These are phyloP conservation scores for Aptenodytes forsteri DNA, from an alignment of 2,113 vertebrate species.

Conservation along the genomic window DNA sequence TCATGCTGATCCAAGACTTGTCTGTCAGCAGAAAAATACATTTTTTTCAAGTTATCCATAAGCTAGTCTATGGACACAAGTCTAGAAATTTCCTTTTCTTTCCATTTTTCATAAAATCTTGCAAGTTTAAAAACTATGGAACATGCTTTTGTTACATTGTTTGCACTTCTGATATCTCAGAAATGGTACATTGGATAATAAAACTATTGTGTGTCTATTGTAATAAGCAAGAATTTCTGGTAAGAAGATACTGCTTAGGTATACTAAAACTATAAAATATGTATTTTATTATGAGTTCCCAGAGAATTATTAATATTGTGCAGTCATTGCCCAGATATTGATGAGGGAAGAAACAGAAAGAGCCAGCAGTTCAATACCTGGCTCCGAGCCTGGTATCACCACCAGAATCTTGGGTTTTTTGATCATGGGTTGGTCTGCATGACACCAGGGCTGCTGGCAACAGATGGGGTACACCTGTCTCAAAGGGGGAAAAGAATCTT, in stretches of 20 bases:
- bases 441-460: no score
- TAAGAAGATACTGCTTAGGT: neutral
- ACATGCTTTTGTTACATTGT: fast-evolving
- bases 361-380: no score
- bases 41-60: neutral
- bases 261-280: neutral
- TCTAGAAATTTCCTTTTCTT: neutral
- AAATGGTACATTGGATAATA: neutral
- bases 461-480: no score
- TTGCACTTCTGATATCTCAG: neutral
- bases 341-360: no score
- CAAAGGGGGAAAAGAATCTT: no score
- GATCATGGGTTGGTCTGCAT: no score
- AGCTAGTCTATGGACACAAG: neutral
- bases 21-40: neutral
- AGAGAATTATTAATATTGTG: neutral
- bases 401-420: no score
- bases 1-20: neutral
- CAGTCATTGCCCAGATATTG: neutral
- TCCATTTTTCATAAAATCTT: neutral
- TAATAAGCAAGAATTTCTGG: neutral
- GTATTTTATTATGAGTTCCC: neutral
- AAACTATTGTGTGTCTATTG: neutral
- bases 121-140: neutral
- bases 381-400: no score